Evolutionary conservation across 2,113 vertebrate species (phyloP), one percentile per base, ranked within the genome.

Genomic region (Phylloscopus trochilus): DNA sequence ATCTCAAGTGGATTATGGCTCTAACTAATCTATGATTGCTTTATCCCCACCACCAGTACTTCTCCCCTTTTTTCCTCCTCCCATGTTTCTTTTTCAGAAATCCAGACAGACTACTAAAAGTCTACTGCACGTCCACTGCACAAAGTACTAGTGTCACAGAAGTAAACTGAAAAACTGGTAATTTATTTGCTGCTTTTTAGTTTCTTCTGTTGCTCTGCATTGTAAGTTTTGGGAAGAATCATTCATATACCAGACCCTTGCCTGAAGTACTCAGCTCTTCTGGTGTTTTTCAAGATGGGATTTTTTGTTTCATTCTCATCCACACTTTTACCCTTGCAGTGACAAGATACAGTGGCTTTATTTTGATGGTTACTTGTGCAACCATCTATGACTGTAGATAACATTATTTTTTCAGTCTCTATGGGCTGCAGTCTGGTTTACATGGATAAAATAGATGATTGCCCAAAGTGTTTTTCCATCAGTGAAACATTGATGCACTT

Each of bases 111-210:
- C 24, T 79, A 43, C 30, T 64, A 46, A 31, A 74, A 79, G 7
- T 81, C 15, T 20, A 24, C 28, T 66, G 41, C 10, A 77, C 12
- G 39, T 56, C 8, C 66, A 43, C 12, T 27, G 19, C 39, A 60
- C 13, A 49, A 58, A 81, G 17, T 22, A 58, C 4, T 11, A 22
- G 2, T 0, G 0, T 13, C 41, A 77, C 21, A 81, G 55, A 83
- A 77, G 8, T 0, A 77, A 87, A 49, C 5, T 41, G 9, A 31
- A 68, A 90, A 82, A 2, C 15, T 20, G 8, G 1, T 39, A 15
- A 64, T 41, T 59, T 41, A 15, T 80, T 69, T 83, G 10, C 30
- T 64, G 33, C 5, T 56, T 60, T 90, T 76, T 55, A 35, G 3
- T 74, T 83, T 89, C 5, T 13, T 60, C 33, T 31, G 51, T 53